Percentiles rank a stretch among this genome's conserved stretches.
Conservation (phyloP, 2,888 invertebrate genomes). For the Cheilosia pagana region DNA sequence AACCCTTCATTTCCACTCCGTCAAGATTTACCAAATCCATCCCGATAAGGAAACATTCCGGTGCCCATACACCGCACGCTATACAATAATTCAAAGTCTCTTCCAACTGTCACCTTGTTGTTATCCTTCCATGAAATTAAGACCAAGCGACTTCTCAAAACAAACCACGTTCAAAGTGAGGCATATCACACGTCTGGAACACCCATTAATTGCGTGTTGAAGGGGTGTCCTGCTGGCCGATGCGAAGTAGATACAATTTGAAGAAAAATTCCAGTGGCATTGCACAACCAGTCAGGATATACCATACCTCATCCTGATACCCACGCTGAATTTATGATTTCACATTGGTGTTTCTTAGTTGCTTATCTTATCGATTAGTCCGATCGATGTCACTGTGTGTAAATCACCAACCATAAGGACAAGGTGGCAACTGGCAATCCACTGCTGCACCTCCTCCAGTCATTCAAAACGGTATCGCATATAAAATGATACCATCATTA, state of each 20-base stretch:
- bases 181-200: conserved; percentile 66
- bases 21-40: background rate
- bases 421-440: conserved; percentile 47
- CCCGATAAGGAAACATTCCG: background rate
- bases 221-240: no score
- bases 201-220: conserved; percentile 62
- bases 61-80: background rate
- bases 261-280: conserved; percentile 55
- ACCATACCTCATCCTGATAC: conserved; percentile 36
- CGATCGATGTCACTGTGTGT: conserved; percentile 71
- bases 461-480: conserved; percentile 64
- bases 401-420: conserved; percentile 52
- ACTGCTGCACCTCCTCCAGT: conserved; percentile 14
- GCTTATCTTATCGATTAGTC: conserved; percentile 65
- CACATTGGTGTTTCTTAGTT: conserved; percentile 55
- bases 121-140: conserved; percentile 51
- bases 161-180: conserved; percentile 39
- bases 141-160: conserved; percentile 7
- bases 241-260: background rate
- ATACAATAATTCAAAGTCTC: background rate
- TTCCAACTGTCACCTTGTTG: background rate
- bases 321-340: conserved; percentile 73
- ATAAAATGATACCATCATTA: conserved; percentile 65
- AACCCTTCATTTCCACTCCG: no score
- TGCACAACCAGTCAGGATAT: conserved; percentile 44